Conservation (phyloP, 2,888 invertebrate species). For the Bellardia bayeri region DNA sequence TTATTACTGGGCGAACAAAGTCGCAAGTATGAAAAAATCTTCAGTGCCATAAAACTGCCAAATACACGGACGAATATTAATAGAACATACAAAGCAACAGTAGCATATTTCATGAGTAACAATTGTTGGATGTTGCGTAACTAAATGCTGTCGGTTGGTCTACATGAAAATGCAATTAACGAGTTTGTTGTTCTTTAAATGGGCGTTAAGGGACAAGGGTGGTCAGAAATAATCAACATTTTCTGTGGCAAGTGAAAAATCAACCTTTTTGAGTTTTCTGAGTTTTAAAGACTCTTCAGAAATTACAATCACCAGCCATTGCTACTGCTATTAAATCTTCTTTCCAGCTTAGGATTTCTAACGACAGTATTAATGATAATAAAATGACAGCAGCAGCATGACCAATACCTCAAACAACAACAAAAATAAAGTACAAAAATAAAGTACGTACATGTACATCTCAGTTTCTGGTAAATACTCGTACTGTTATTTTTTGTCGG, state of each 20-base stretch:
- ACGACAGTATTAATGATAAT: conserved; percentile 46
- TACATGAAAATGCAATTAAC: conserved; percentile 71
- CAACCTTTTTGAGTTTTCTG: neutral
- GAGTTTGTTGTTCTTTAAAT: conserved; percentile 45
- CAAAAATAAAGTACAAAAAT: neutral
- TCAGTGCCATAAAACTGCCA: neutral
- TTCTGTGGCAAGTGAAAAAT: neutral
- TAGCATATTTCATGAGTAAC: conserved; percentile 5
- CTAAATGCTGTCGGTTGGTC: conserved; percentile 29
- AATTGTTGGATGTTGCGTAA: conserved; percentile 38
- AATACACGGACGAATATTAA: neutral
- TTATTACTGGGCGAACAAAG: conserved; percentile 29
- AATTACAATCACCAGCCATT: conserved; percentile 30
- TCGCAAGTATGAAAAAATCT: neutral
- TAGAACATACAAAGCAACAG: neutral
- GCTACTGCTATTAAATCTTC: conserved; percentile 19
- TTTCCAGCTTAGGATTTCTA: conserved; percentile 26
- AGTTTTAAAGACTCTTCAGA: neutral
- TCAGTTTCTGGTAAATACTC: neutral
- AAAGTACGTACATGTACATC: neutral
- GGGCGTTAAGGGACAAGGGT: conserved; percentile 37
- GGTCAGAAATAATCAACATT: conserved; percentile 18
- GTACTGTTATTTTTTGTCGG: neutral
- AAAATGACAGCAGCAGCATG: conserved; percentile 34
- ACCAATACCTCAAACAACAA: conserved; percentile 1